Conservation (phyloP, 2,113 vertebrate genomes). For the Abramis brama region DNA sequence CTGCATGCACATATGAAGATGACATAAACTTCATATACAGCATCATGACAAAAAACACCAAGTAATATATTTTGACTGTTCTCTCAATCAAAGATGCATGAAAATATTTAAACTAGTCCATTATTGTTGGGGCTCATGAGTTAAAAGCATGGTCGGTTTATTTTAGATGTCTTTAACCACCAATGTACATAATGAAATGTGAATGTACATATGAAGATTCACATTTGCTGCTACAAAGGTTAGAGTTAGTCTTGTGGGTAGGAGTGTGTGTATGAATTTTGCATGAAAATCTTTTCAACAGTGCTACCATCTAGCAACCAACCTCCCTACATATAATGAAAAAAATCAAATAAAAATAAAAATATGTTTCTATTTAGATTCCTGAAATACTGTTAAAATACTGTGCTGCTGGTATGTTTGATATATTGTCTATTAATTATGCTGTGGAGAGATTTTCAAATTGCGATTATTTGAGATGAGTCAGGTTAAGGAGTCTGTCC, state of each 20-base stretch:
- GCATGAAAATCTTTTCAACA: background rate
- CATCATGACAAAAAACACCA: background rate
- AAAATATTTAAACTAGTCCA: background rate
- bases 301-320: background rate
- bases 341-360: background rate
- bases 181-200: background rate
- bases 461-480: conserved; percentile 23
- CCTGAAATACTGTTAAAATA: background rate
- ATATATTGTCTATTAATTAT: conserved; percentile 8
- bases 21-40: background rate
- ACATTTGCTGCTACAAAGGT: background rate
- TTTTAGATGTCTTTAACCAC: background rate
- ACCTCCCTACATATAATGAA: background rate
- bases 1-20: conserved; percentile 8
- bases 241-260: background rate
- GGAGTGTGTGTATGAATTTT: background rate
- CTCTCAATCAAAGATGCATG: background rate
- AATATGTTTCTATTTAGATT: background rate
- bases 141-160: background rate
- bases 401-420: background rate
- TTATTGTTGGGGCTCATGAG: background rate
- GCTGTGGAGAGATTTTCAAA: background rate
- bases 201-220: background rate
- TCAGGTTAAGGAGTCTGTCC: background rate
- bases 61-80: background rate